A percentile compares a stretch with the other conserved stretches of the same genome.
phyloP scores from a whole-genome alignment of 2,888 invertebrate species.

The Chironomus riparius region DNA sequence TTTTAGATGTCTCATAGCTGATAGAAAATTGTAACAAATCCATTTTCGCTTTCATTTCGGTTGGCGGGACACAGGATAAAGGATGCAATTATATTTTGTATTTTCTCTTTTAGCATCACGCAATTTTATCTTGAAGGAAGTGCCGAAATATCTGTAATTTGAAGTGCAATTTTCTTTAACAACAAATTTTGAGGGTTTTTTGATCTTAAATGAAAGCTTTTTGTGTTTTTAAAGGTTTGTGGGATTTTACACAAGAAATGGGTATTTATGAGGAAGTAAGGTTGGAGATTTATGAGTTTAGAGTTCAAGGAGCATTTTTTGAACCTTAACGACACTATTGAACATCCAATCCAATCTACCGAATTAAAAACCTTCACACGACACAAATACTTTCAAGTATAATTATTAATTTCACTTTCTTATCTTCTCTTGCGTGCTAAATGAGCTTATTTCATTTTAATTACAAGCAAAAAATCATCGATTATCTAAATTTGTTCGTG shows the following conservation, averaged over 20 bases:
- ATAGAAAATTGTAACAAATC: constrained; percentile 21
- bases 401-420: too few species aligned
- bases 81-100: constrained; percentile 3
- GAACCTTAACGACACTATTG: too few species aligned
- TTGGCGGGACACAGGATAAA: neutral
- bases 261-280: too few species aligned
- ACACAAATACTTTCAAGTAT: too few species aligned
- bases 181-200: neutral
- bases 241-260: too few species aligned
- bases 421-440: too few species aligned
- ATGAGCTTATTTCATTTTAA: too few species aligned
- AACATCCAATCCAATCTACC: too few species aligned
- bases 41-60: constrained; percentile 11
- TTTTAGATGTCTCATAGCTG: constrained; percentile 7
- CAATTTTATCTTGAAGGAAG: neutral
- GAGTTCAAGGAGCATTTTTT: too few species aligned
- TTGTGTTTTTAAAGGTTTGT: neutral
- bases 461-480: too few species aligned
- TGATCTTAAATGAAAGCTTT: constrained; percentile 7
- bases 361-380: too few species aligned
- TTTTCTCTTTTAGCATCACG: neutral
- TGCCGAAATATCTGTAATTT: constrained; percentile 4
- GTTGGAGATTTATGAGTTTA: too few species aligned
- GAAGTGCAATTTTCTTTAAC: neutral
- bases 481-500: neutral